These are phyloP conservation scores for Cyphomyrus plagiostoma DNA, from an alignment of 2,113 vertebrate genomes.

Conservation along the genomic window DNA sequence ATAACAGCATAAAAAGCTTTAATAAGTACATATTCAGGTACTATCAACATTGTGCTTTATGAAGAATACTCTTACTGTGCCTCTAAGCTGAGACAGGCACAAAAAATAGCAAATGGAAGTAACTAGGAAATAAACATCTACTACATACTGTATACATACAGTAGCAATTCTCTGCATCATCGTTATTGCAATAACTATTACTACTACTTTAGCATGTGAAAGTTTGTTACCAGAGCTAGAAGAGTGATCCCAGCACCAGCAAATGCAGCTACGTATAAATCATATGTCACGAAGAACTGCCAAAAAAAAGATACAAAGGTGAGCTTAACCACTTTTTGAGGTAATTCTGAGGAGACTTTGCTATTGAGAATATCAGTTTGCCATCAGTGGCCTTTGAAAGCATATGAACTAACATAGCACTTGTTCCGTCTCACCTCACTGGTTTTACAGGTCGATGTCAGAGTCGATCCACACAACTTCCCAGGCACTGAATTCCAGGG, in stretches of 20 bases:
- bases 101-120: not conserved
- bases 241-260: constrained; percentile 85
- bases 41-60: not conserved
- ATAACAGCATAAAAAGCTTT: not conserved
- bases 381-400: not conserved
- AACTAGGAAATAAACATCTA: not conserved
- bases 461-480: constrained; percentile 82
- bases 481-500: constrained; percentile 92
- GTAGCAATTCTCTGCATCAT: not conserved
- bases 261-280: constrained; percentile 89
- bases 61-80: not conserved
- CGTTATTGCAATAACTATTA: not conserved
- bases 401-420: not conserved
- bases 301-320: constrained; percentile 25
- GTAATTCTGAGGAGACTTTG: not conserved
- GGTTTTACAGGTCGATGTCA: constrained; percentile 90
- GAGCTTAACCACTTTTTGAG: not conserved
- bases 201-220: not conserved
- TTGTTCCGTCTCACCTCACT: constrained; percentile 71
- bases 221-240: constrained; percentile 81
- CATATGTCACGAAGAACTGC: constrained; percentile 92
- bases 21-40: not conserved
- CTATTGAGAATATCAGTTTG: not conserved
- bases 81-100: not conserved
- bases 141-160: not conserved